Percentiles rank a stretch among this genome's conserved stretches.
These are phyloP conservation scores for Neoarius graeffei DNA, from an alignment of 2,113 vertebrate genomes.

Conservation along the genomic window DNA sequence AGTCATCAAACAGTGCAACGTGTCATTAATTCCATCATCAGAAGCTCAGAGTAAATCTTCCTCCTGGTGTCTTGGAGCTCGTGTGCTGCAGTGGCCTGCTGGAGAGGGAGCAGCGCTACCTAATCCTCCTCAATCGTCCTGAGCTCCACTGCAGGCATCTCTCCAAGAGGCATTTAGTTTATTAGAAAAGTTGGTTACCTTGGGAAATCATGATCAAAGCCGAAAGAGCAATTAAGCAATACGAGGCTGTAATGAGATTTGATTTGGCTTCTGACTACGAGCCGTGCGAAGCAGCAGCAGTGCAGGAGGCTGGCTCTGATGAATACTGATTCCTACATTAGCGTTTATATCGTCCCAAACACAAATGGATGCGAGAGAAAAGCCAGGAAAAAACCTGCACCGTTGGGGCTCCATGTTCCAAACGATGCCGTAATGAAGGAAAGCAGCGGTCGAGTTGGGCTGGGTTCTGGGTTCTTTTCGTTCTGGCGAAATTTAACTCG, in stretches of 20 bases:
- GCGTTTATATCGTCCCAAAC: slow-evolving; percentile 29
- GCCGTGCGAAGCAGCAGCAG: slow-evolving; percentile 47
- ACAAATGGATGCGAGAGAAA: slow-evolving; percentile 30
- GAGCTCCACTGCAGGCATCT: slow-evolving; percentile 25
- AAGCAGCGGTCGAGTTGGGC: slow-evolving; percentile 10
- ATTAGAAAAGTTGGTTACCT: slow-evolving; percentile 57
- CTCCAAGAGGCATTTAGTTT: slow-evolving; percentile 55
- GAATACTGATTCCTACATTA: slow-evolving; percentile 51
- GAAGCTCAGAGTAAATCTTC: slow-evolving; percentile 20
- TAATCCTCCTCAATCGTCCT: slow-evolving; percentile 33
- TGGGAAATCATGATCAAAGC: slow-evolving; percentile 63
- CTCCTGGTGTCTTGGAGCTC: background rate
- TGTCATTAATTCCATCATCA: slow-evolving; percentile 29
- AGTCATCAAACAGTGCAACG: background rate
- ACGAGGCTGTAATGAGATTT: slow-evolving; percentile 56
- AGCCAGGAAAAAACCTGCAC: slow-evolving; percentile 11
- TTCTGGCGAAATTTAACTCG: background rate
- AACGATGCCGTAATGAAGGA: slow-evolving; percentile 22
- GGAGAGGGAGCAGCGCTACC: slow-evolving; percentile 17
- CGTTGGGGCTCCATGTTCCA: background rate
- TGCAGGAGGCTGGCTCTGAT: slow-evolving; percentile 36
- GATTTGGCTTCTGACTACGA: slow-evolving; percentile 54
- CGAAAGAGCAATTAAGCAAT: slow-evolving; percentile 58
- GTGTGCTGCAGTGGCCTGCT: background rate
- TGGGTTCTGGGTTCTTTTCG: background rate